Percentiles rank a stretch among this genome's conserved stretches.
Conservation (phyloP, 2,113 vertebrate species). For the Pseudorasbora parva region DNA sequence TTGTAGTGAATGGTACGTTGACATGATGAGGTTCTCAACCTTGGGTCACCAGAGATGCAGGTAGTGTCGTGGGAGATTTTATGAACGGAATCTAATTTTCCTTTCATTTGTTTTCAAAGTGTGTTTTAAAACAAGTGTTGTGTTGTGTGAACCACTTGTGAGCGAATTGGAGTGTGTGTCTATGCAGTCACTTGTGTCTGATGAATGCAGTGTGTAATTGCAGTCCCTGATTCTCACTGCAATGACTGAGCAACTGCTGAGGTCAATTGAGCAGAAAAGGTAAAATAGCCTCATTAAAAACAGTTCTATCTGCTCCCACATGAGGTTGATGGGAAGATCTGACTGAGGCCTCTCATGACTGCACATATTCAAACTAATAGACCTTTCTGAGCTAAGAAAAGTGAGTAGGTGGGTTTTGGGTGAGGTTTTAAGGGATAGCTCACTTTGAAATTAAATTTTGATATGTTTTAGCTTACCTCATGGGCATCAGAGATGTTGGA, state of each 20-base stretch:
- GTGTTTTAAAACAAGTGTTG: neutral
- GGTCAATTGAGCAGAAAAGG: slow-evolving; percentile 27
- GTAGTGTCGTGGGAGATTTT: no score
- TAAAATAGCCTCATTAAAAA: slow-evolving; percentile 29
- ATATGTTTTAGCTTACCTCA: no score
- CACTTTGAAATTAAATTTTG: no score
- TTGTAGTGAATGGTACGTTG: neutral
- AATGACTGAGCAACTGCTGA: slow-evolving; percentile 8
- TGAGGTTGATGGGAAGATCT: neutral
- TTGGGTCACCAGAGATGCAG: no score
- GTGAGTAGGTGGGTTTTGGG: neutral
- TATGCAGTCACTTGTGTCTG: neutral
- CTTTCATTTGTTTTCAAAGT: neutral
- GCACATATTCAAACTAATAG: slow-evolving; percentile 4
- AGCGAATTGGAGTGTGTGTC: neutral
- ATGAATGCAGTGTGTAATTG: slow-evolving; percentile 29
- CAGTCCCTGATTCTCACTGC: neutral
- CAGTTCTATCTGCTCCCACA: neutral
- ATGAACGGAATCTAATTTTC: no score
- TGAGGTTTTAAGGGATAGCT: no score
- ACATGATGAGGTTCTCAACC: neutral
- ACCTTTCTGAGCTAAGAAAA: neutral
- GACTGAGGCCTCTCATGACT: slow-evolving; percentile 3
- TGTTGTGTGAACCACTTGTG: neutral
- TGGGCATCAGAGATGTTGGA: no score